Evolutionary conservation across 1,140 invertebrate species (phyloP).

Genomic region (Zaprionus camerounensis): DNA sequence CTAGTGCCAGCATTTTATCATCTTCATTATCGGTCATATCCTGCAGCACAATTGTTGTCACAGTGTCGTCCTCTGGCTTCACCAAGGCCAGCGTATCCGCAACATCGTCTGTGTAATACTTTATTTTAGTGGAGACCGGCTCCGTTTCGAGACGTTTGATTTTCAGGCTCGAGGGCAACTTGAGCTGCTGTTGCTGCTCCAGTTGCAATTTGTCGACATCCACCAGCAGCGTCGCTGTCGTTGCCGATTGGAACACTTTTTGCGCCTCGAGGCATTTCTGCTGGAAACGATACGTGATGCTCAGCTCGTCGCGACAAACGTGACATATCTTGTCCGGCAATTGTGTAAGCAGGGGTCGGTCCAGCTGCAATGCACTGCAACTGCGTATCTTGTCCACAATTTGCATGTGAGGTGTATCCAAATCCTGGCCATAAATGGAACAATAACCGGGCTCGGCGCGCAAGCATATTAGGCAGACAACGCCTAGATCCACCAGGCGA

Average conservation of each 20-base stretch:
- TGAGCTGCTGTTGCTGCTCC: slow-evolving; percentile 59
- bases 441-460: slow-evolving; percentile 85
- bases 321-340: slow-evolving; percentile 77
- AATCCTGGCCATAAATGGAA: slow-evolving; percentile 86
- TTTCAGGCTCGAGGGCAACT: slow-evolving; percentile 56
- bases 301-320: slow-evolving; percentile 67
- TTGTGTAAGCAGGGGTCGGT: slow-evolving; percentile 19
- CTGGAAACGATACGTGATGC: slow-evolving; percentile 71
- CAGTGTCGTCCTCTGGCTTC: slow-evolving; percentile 13
- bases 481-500: slow-evolving; percentile 85
- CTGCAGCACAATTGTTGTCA: slow-evolving; percentile 9
- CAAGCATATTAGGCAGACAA: slow-evolving; percentile 86
- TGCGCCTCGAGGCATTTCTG: slow-evolving; percentile 73
- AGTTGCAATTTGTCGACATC: slow-evolving; percentile 53
- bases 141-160: slow-evolving; percentile 57
- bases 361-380: slow-evolving; percentile 85
- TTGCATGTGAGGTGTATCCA: slow-evolving; percentile 83
- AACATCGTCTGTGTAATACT: slow-evolving; percentile 31
- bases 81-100: not conserved
- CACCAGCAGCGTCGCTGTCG: slow-evolving; percentile 16
- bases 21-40: slow-evolving; percentile 26
- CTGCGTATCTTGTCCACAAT: slow-evolving; percentile 86
- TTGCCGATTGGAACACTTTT: slow-evolving; percentile 55
- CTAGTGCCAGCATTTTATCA: slow-evolving; percentile 35
- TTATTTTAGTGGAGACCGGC: slow-evolving; percentile 12